A percentile compares a stretch with the other conserved stretches of the same genome.
Evolutionary conservation across 2,113 vertebrate genomes (phyloP).

Genomic region (Myanophis thanlyinensis): DNA sequence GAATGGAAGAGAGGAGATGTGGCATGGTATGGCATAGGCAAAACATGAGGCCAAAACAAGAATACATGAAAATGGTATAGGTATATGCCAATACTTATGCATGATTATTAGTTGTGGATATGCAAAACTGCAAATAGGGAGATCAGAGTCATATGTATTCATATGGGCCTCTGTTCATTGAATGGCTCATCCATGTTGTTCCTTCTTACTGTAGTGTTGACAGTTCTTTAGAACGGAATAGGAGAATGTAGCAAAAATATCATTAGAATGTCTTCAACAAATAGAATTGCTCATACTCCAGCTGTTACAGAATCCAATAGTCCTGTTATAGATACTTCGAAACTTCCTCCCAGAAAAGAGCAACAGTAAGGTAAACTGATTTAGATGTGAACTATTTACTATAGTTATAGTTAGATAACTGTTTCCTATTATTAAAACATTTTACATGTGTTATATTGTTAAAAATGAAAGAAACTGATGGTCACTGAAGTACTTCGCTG

Average conservation of each 20-base stretch:
- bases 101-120: not conserved
- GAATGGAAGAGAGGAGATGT: not conserved
- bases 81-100: not conserved
- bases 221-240: not conserved
- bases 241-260: not conserved
- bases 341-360: no score
- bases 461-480: not conserved
- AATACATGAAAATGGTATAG: not conserved
- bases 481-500: not conserved
- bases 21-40: not conserved
- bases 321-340: no score
- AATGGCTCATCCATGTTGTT: not conserved
- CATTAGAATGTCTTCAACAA: not conserved
- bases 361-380: not conserved
- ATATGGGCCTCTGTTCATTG: not conserved
- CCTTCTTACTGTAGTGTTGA: not conserved
- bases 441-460: not conserved
- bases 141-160: not conserved
- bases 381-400: not conserved
- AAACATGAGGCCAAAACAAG: not conserved
- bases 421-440: slow-evolving; percentile 8
- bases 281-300: not conserved
- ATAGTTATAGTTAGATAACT: not conserved
- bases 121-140: not conserved
- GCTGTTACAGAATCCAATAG: no score